Evolutionary conservation across 2,797 vertebrate genomes (phyloP), one percentile per base, ranked within the genome.

Genomic region (Lemur catta): DNA sequence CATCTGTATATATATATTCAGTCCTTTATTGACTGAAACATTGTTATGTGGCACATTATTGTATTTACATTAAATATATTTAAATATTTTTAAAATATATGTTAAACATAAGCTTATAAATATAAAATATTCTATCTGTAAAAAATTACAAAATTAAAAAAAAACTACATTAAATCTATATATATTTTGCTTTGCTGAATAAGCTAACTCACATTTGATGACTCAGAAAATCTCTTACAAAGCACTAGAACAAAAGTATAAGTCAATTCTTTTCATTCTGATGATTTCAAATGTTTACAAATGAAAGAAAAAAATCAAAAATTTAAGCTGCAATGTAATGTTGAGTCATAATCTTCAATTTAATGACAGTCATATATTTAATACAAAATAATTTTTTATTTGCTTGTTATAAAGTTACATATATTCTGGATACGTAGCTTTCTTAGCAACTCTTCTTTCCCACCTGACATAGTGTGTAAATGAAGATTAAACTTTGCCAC

Each of bases 381-480:
- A 11, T 57, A 65, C 2, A 96, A 79, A 78, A 0, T 0, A 0
- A 43, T 3, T 24, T 50, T 57, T 80, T 87, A 82, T 96, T 82
- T 97, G 67, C 8, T 79, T 9, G 30, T 57, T 57, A 57, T 57
- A 26, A 57, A 57, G 55, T 57, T 57, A 26, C 9, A 1, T 24
- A 11, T 57, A 94, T 48, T 94, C 80, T 69, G 69, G 6, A 1
- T 88, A 82, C 7, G 0, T 35, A 94, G 69, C 8, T 96, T 82
- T 91, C 85, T 95, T 80, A 93, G 46, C 2, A 96, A 85, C 6
- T 95, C 71, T 4, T 84, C 8, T 96, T 96, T 92, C 35, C 72
- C 91, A 87, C 1, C 10, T 92, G 89, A 98, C 50, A 41, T 90
- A 76, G 91, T 43, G 26, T 91, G 33, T 95, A 97, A 97, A 96